These are phyloP conservation scores for Sarotherodon lohbergeri DNA, from an alignment of 2,113 vertebrate genomes.

Conservation along the genomic window DNA sequence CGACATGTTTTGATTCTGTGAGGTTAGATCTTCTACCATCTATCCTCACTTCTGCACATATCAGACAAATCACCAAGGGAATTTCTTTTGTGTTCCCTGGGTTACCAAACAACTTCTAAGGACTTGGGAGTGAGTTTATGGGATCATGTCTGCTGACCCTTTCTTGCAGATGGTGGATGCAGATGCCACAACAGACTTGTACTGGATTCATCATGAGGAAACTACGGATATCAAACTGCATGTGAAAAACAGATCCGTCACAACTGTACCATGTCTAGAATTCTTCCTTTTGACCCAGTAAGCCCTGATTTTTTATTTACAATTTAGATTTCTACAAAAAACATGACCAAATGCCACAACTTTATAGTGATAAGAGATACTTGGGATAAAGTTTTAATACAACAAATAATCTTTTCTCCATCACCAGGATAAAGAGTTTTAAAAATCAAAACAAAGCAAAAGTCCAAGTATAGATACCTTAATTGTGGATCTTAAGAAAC, in stretches of 20 bases:
- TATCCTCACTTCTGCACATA: neutral
- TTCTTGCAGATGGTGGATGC: neutral
- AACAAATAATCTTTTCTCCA: neutral
- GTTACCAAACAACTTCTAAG: neutral
- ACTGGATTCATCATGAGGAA: neutral
- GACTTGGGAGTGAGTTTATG: neutral
- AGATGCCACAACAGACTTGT: neutral
- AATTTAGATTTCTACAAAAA: neutral
- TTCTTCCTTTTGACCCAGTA: neutral
- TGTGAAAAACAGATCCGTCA: neutral
- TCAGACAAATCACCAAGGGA: neutral
- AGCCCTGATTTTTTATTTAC: neutral
- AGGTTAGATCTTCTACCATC: neutral
- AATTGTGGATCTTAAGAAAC: neutral
- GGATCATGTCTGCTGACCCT: neutral
- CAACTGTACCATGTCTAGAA: neutral
- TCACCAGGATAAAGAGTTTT: neutral
- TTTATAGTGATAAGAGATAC: neutral
- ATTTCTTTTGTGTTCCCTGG: neutral
- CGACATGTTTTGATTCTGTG: neutral
- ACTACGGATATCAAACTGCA: neutral
- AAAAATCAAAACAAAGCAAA: neutral
- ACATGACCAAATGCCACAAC: neutral
- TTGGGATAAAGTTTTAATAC: neutral
- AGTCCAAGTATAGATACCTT: neutral